Conservation (phyloP, 2,888 invertebrate species). For the Perdita meconis region DNA sequence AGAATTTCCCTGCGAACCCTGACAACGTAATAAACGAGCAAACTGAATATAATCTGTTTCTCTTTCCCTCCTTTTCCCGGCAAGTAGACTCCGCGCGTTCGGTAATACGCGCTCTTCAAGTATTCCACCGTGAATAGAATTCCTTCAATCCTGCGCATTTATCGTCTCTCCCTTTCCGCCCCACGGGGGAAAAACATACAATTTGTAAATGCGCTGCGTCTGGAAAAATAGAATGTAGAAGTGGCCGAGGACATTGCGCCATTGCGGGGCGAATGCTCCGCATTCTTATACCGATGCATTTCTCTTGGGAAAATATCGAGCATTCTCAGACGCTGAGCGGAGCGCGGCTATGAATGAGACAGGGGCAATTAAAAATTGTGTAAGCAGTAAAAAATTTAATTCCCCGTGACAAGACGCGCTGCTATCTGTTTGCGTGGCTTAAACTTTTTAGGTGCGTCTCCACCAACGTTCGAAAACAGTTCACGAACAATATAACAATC, state of each 20-base stretch:
- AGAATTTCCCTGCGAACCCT: slow-evolving; percentile 23
- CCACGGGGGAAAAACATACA: slow-evolving; percentile 16
- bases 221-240: slow-evolving; percentile 32
- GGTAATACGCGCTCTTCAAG: slow-evolving; percentile 14
- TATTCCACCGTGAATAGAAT: slow-evolving; percentile 25
- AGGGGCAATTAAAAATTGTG: background rate
- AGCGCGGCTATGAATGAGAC: slow-evolving; percentile 28
- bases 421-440: too few species aligned
- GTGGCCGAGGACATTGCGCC: slow-evolving; percentile 14
- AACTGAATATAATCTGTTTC: slow-evolving; percentile 35
- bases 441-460: too few species aligned
- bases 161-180: background rate
- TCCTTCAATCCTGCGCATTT: slow-evolving; percentile 41
- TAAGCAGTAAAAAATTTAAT: background rate
- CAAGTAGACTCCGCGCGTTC: background rate
- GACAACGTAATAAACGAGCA: slow-evolving; percentile 44
- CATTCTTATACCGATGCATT: slow-evolving; percentile 63
- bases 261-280: slow-evolving; percentile 37
- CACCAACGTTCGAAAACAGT: too few species aligned
- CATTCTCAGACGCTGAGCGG: slow-evolving; percentile 51
- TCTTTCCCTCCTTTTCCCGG: background rate
- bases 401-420: too few species aligned
- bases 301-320: slow-evolving; percentile 57
- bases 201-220: slow-evolving; percentile 26
- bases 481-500: too few species aligned